Evolutionary conservation across 1,140 invertebrate species (phyloP).

Genomic region (Pissodes strobi): DNA sequence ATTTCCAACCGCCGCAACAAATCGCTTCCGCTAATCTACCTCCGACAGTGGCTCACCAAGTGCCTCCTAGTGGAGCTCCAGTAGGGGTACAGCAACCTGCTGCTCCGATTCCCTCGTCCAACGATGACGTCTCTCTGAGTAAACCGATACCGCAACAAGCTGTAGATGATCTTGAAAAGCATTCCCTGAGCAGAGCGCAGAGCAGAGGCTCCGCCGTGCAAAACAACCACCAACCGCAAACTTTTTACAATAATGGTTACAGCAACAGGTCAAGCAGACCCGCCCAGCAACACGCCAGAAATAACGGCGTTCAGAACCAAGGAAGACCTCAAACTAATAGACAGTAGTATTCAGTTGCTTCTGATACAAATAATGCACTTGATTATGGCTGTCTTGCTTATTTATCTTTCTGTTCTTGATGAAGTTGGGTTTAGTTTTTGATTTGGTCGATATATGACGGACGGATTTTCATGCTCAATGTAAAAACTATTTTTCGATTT

Average conservation of each 20-base stretch:
- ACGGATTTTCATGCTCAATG: too few species aligned
- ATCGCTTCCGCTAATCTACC: conserved; percentile 32
- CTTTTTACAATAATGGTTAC: conserved; percentile 52
- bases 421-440: conserved; percentile 10
- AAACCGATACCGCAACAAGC: conserved; percentile 4
- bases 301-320: conserved; percentile 26
- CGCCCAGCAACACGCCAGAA: conserved; percentile 21
- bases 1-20: conserved; percentile 8
- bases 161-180: conserved; percentile 35
- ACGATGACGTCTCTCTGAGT: conserved; percentile 7
- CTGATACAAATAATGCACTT: conserved; percentile 12
- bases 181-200: conserved; percentile 28
- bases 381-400: conserved; percentile 13
- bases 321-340: conserved; percentile 23
- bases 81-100: too few species aligned
- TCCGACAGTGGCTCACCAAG: conserved; percentile 31
- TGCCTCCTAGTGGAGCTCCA: conserved; percentile 26
- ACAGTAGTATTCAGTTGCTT: conserved; percentile 15
- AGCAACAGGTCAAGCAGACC: conserved; percentile 42
- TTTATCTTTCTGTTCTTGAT: conserved; percentile 4
- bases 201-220: conserved; percentile 30
- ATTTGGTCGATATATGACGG: too few species aligned
- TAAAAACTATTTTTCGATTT: too few species aligned
- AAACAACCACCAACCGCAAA: conserved; percentile 45
- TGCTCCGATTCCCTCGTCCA: conserved; percentile 10